phyloP scores from a whole-genome alignment of 1,140 invertebrate genomes.

The Varroa destructor region DNA sequence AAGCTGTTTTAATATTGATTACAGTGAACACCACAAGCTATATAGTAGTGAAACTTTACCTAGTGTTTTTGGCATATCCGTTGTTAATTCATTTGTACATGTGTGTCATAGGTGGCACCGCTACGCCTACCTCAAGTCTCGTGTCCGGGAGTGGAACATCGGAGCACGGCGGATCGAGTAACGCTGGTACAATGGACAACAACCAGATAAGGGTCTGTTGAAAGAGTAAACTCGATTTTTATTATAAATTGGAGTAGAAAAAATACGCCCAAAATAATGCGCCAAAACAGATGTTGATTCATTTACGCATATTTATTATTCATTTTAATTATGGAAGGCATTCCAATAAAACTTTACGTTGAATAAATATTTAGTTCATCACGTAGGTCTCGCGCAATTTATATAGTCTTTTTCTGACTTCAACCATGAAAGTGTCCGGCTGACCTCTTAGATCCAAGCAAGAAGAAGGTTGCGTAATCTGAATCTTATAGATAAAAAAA shows the following conservation, averaged over 20 bases:
- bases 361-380: background rate
- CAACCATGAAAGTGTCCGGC: too few species aligned
- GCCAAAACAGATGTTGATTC: background rate
- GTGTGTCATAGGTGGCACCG: conserved; percentile 1
- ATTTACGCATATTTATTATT: background rate
- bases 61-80: background rate
- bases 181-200: conserved; percentile 19
- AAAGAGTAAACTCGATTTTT: too few species aligned
- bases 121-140: conserved; percentile 15
- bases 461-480: too few species aligned
- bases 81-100: background rate
- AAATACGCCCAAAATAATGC: background rate
- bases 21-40: too few species aligned
- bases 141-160: conserved; percentile 17
- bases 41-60: too few species aligned
- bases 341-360: background rate
- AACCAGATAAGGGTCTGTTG: conserved; percentile 1
- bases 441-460: too few species aligned
- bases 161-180: conserved; percentile 13
- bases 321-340: background rate
- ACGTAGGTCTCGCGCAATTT: too few species aligned
- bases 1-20: too few species aligned
- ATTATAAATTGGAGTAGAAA: too few species aligned
- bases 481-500: too few species aligned
- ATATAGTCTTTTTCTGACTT: too few species aligned